Conservation (phyloP, 2,888 invertebrate genomes). For the Lasioglossum oenotherae region DNA sequence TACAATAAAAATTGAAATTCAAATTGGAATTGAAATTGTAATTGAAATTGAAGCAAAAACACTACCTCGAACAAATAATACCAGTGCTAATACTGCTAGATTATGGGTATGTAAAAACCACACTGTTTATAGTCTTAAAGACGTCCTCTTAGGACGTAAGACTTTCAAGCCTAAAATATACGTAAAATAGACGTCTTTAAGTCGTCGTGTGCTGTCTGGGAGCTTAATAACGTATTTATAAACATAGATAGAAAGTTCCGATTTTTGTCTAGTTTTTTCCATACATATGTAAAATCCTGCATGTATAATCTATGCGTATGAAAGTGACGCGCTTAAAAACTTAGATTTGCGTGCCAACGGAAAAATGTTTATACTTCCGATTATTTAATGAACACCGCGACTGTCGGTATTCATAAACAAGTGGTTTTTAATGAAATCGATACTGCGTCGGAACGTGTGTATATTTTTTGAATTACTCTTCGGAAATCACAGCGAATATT, state of each 20-base stretch:
- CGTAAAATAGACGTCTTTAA: too few species aligned
- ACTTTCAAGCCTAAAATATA: too few species aligned
- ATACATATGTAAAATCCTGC: neutral
- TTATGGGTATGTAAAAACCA: too few species aligned
- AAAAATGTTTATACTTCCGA: conserved; percentile 12
- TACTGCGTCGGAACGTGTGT: too few species aligned
- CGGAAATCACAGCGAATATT: neutral
- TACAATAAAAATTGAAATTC: too few species aligned
- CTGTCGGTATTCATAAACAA: neutral
- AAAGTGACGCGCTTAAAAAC: conserved; percentile 31
- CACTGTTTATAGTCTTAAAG: too few species aligned
- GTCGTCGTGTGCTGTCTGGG: too few species aligned
- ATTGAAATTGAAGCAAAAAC: too few species aligned
- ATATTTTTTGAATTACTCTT: neutral
- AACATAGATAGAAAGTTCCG: neutral
- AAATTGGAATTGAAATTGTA: too few species aligned
- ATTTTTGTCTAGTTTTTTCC: neutral
- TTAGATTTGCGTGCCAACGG: conserved; percentile 51
- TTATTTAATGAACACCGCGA: conserved; percentile 31
- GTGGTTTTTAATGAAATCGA: neutral
- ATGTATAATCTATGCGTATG: neutral
- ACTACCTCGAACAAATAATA: too few species aligned
- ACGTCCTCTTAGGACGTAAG: too few species aligned
- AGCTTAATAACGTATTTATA: neutral
- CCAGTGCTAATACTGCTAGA: too few species aligned